phyloP scores from a whole-genome alignment of 1,140 invertebrate species.

The Cyclina sinensis region DNA sequence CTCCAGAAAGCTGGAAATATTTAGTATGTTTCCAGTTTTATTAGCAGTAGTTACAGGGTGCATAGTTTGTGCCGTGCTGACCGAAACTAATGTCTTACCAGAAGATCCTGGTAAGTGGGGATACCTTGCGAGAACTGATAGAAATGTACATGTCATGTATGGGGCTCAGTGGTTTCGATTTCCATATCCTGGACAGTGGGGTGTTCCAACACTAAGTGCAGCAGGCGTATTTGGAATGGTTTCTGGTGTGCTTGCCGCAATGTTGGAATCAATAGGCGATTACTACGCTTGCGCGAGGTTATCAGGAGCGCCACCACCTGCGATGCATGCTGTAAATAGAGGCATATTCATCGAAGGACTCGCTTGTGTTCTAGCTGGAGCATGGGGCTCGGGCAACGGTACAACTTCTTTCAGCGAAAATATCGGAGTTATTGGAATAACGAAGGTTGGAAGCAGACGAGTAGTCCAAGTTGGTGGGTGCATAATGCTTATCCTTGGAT shows the following conservation, averaged over 20 bases:
- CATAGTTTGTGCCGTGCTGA: slow-evolving; percentile 92
- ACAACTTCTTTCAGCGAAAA: slow-evolving; percentile 95
- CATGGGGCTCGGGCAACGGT: slow-evolving; percentile 94
- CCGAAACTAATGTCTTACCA: slow-evolving; percentile 90
- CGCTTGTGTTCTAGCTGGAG: slow-evolving; percentile 93
- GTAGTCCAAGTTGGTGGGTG: slow-evolving; percentile 93
- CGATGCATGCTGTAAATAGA: slow-evolving; percentile 93
- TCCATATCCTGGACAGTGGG: slow-evolving; percentile 91
- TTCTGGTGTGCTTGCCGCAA: slow-evolving; percentile 81
- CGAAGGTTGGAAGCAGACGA: slow-evolving; percentile 91
- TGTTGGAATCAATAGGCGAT: slow-evolving; percentile 86
- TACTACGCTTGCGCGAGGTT: slow-evolving; percentile 90
- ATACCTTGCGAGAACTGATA: slow-evolving; percentile 93
- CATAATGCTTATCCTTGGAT: slow-evolving; percentile 90
- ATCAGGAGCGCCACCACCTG: slow-evolving; percentile 93
- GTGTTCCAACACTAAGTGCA: slow-evolving; percentile 79
- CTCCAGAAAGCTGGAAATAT: slow-evolving; percentile 88
- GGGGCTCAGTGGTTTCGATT: slow-evolving; percentile 94
- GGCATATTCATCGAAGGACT: slow-evolving; percentile 94
- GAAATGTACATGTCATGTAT: slow-evolving; percentile 91
- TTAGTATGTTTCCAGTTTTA: slow-evolving; percentile 94
- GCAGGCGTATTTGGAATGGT: slow-evolving; percentile 82
- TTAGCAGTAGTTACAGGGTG: slow-evolving; percentile 85
- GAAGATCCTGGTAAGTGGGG: slow-evolving; percentile 84
- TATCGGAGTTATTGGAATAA: slow-evolving; percentile 94